Conservation (phyloP, 2,113 vertebrate genomes). For the Salvelinus alpinus region DNA sequence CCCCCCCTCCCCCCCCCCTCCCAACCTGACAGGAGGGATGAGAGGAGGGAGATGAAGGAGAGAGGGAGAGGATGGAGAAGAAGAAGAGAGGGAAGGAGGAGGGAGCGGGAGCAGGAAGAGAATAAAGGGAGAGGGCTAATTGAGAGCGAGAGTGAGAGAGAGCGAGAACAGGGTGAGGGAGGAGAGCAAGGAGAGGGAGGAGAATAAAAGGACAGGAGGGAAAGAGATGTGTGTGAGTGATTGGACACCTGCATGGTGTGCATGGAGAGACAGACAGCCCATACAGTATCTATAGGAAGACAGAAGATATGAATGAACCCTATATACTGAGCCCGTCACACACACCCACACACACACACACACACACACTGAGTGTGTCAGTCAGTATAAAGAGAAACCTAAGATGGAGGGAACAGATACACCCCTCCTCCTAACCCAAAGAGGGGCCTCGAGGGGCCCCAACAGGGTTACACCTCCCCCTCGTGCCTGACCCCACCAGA, state of each 20-base stretch:
- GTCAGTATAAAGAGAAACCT: constrained; percentile 46
- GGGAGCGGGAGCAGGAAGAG: not conserved
- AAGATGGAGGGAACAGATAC: constrained; percentile 50
- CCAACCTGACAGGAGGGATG: constrained; percentile 36
- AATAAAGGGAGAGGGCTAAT: not conserved
- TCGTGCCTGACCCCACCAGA: constrained; percentile 20
- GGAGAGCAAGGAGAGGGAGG: not conserved
- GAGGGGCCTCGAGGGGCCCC: constrained; percentile 28
- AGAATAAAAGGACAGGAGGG: not conserved
- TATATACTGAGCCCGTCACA: not conserved
- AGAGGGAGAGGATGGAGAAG: constrained; percentile 17
- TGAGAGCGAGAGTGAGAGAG: no score
- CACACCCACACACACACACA: not conserved
- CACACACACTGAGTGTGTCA: not conserved
- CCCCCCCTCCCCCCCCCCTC: constrained; percentile 31
- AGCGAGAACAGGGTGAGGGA: not conserved
- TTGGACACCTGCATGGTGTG: constrained; percentile 46
- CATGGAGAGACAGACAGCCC: constrained; percentile 15
- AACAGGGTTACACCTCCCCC: constrained; percentile 38
- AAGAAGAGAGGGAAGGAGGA: constrained; percentile 5
- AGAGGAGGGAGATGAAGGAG: constrained; percentile 15
- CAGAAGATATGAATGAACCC: not conserved
- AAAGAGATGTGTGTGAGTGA: constrained; percentile 37
- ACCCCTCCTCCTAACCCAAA: not conserved
- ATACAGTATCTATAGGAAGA: not conserved